Percentiles rank a stretch among this genome's conserved stretches.
These are phyloP conservation scores for Drosophila punjabiensis DNA, from an alignment of 1,140 invertebrate genomes.

Conservation along the genomic window DNA sequence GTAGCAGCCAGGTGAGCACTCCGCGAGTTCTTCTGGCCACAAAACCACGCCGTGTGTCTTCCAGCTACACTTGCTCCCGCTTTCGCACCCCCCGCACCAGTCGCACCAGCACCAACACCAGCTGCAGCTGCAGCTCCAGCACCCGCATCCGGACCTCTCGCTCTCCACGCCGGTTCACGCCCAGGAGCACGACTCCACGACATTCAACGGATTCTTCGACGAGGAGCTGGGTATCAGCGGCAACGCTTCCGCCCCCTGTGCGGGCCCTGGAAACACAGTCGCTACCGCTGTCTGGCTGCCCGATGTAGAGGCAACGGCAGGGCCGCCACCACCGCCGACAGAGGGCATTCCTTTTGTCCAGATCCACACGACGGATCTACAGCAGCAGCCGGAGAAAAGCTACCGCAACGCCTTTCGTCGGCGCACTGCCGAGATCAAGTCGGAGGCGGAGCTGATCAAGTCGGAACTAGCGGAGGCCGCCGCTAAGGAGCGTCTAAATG, in stretches of 20 bases:
- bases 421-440: conserved; percentile 77
- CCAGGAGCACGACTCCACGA: conserved; percentile 61
- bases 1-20: conserved; percentile 22
- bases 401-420: conserved; percentile 75
- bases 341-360: conserved; percentile 75
- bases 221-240: conserved; percentile 53
- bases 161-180: conserved; percentile 70
- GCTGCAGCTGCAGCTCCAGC: conserved; percentile 50
- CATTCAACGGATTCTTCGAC: conserved; percentile 63
- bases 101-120: conserved; percentile 36
- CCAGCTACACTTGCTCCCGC: conserved; percentile 38
- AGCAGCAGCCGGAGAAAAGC: conserved; percentile 66
- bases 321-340: conserved; percentile 5
- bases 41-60: conserved; percentile 50
- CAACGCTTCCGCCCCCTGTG: background rate
- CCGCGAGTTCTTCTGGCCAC: conserved; percentile 22
- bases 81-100: conserved; percentile 36
- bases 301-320: conserved; percentile 5
- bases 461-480: conserved; percentile 74
- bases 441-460: conserved; percentile 79
- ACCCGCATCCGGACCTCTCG: conserved; percentile 50
- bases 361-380: conserved; percentile 78
- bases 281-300: conserved; percentile 29
- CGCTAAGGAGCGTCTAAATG: conserved; percentile 71
- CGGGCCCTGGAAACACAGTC: background rate